A percentile compares a stretch with the other conserved stretches of the same genome.
Conservation (phyloP, 1,140 invertebrate species). For the Asbolus verrucosus region DNA sequence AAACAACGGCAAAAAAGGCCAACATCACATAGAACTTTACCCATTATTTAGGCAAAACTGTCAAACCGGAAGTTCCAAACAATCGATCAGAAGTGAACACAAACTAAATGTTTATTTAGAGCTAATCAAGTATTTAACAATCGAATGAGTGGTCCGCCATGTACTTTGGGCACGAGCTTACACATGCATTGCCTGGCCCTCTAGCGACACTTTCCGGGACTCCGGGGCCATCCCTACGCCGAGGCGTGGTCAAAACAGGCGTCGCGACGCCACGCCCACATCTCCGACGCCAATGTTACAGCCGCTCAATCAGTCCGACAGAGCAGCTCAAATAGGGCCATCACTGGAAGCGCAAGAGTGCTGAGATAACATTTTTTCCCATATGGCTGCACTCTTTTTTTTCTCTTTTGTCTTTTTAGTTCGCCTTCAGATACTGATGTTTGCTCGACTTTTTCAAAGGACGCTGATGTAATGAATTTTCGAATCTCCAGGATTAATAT, state of each 20-base stretch:
- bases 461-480: no score
- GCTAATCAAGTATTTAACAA: constrained; percentile 53
- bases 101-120: constrained; percentile 51
- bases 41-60: constrained; percentile 46
- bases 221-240: constrained; percentile 47
- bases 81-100: constrained; percentile 46
- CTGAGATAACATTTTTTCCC: constrained; percentile 34
- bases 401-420: constrained; percentile 19
- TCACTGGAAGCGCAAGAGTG: constrained; percentile 24
- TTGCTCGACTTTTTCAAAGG: neutral
- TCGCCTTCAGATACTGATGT: constrained; percentile 15
- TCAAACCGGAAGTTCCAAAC: constrained; percentile 33
- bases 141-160: constrained; percentile 52
- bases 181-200: constrained; percentile 48
- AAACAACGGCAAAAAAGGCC: constrained; percentile 32
- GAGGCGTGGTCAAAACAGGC: constrained; percentile 19
- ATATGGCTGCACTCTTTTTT: constrained; percentile 15
- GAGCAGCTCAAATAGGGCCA: constrained; percentile 15
- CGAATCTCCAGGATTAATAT: no score
- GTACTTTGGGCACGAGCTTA: constrained; percentile 47
- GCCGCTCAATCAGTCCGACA: constrained; percentile 21
- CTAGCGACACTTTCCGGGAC: constrained; percentile 46
- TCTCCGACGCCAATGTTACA: neutral
- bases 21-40: constrained; percentile 49
- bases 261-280: constrained; percentile 26